Conservation (phyloP, 2,113 vertebrate genomes). For the Illadopsis cleaveri region DNA sequence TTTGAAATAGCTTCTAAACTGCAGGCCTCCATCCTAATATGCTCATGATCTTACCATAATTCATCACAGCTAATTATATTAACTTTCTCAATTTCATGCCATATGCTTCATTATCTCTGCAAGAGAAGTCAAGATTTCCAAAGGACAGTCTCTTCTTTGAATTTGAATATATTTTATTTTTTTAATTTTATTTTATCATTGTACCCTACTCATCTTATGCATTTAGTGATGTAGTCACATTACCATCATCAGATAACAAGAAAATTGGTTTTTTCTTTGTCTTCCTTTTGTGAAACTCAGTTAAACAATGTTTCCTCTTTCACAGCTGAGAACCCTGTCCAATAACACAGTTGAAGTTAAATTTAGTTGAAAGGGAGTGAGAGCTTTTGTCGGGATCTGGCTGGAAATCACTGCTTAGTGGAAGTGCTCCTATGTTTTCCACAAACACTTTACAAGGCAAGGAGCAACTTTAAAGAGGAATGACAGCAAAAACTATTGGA, state of each 20-base stretch:
- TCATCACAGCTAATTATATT: not conserved
- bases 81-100: not conserved
- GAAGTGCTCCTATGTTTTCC: constrained; percentile 57
- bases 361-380: constrained; percentile 62
- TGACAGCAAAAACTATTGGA: constrained; percentile 76
- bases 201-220: not conserved
- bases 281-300: constrained; percentile 32
- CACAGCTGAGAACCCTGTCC: constrained; percentile 31
- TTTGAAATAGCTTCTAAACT: not conserved
- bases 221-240: constrained; percentile 12
- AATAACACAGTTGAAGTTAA: constrained; percentile 48
- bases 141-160: not conserved
- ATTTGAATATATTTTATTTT: not conserved
- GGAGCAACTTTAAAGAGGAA: constrained; percentile 68
- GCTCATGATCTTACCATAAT: not conserved
- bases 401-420: constrained; percentile 52
- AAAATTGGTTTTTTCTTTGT: not conserved
- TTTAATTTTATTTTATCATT: not conserved
- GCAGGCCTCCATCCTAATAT: not conserved
- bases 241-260: constrained; percentile 2
- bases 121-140: not conserved
- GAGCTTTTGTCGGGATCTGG: constrained; percentile 68
- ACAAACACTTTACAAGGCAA: constrained; percentile 73
- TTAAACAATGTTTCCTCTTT: constrained; percentile 60
- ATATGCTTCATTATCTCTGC: not conserved